phyloP scores from a whole-genome alignment of 2,113 vertebrate species.

The Dolichotis patagonum region DNA sequence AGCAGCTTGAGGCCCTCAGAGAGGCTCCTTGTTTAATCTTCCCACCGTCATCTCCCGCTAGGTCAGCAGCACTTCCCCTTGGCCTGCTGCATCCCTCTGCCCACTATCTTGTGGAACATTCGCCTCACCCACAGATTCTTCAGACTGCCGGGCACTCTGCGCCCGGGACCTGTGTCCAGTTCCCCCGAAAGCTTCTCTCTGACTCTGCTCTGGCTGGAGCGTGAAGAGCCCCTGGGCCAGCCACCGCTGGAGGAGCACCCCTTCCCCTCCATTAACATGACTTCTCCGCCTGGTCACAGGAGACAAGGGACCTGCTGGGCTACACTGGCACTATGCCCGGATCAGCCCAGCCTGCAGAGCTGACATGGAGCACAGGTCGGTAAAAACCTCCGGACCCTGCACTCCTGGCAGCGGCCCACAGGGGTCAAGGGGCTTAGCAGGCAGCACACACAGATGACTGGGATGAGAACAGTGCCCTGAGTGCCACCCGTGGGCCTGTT shows the following conservation, averaged over 20 bases:
- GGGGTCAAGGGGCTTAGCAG: not conserved
- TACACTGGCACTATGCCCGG: not conserved
- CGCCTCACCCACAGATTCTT: not conserved
- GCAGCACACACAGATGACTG: not conserved
- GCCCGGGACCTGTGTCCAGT: rapidly evolving
- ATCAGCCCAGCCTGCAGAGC: not conserved
- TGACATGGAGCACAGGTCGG: not conserved
- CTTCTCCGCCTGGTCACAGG: not conserved
- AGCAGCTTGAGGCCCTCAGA: too few species aligned
- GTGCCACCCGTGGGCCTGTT: not conserved
- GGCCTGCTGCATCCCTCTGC: not conserved
- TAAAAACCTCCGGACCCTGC: not conserved
- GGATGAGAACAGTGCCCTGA: not conserved
- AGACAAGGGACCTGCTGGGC: not conserved
- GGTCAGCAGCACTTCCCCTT: not conserved
- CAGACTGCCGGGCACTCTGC: too few species aligned
- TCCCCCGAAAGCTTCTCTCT: not conserved
- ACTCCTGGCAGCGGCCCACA: not conserved
- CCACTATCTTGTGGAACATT: not conserved
- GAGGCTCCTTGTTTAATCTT: not conserved
- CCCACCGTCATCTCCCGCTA: not conserved
- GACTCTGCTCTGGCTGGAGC: not conserved
- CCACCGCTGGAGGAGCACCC: too few species aligned
- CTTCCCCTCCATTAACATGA: not conserved
- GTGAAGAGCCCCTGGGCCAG: not conserved